Evolutionary conservation across 2,113 vertebrate species (phyloP), one percentile per base, ranked within the genome.

Genomic region (Danio rerio): DNA sequence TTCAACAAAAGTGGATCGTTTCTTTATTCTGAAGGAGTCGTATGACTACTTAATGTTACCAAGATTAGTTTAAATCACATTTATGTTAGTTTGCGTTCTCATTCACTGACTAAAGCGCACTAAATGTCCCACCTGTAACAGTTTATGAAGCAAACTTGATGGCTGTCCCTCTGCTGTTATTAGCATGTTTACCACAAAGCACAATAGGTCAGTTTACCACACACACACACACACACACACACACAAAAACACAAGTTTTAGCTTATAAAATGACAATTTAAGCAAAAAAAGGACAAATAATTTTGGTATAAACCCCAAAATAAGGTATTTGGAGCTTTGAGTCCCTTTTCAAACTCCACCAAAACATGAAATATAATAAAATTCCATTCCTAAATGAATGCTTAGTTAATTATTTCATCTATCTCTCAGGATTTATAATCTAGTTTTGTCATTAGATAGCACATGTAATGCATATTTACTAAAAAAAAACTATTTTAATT

Each of bases 281-380:
- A 66, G 58, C 59, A 58, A 72, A 50, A 56, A 47, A 78, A 65
- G 72, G 45, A 62, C 16, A 65, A 15, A 77, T 56, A 1, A 8
- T 66, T 83, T 83, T 81, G 78, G 81, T 83, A 83, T 66, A 31
- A 18, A 73, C 49, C 66, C 42, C 15, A 13, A 52, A 18, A 63
- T 1, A 52, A 31, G 11, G 18, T 62, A 47, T 62, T 62, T 71
- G 8, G 80, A 84, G 43, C 18, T 18, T n/a, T 7, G 31, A 71
- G 20, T 78, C 78, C 78, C 66, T 71, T 78, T 40, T 71, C 7
- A 85, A 77, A 69, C 66, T 77, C 15, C n/a, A 18, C 40, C 40
- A 69, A 74, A 66, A 61, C 31, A 79, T 5, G 12, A 56, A 50
- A 31, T 62, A 11, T 11, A 80, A 13, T 18, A 72, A 61, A 75